Conservation (phyloP, 2,113 vertebrate genomes). For the Montifringilla adamsi region DNA sequence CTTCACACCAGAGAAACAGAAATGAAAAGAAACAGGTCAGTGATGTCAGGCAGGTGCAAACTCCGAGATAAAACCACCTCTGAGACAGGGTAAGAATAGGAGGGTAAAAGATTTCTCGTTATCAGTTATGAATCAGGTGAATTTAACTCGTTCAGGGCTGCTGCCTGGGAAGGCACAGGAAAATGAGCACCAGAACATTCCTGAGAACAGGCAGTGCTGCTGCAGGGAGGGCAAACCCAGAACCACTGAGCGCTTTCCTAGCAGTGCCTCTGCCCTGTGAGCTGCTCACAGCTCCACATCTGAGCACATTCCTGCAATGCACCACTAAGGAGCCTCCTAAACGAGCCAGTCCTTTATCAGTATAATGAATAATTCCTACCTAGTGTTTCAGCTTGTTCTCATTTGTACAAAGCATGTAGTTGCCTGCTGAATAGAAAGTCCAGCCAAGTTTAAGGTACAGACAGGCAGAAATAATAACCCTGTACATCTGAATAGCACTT, state of each 20-base stretch:
- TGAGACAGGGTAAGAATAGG: rapidly evolving
- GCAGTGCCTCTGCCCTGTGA: neutral
- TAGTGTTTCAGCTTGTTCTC: neutral
- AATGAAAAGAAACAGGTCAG: neutral
- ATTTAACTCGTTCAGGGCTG: neutral
- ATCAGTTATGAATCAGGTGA: neutral
- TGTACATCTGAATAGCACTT: neutral
- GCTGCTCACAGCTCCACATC: neutral
- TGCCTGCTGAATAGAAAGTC: neutral
- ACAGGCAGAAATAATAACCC: neutral
- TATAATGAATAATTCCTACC: neutral
- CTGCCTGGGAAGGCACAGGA: neutral
- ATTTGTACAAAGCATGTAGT: neutral
- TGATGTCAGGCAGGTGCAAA: neutral
- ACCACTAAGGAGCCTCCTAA: neutral
- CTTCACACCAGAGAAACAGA: neutral
- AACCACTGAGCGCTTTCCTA: neutral
- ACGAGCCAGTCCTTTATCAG: neutral
- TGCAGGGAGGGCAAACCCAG: neutral
- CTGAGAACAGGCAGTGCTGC: neutral
- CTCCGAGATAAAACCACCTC: neutral
- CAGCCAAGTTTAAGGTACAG: neutral
- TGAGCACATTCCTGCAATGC: neutral
- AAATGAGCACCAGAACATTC: neutral
- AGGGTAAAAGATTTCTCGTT: no score